Conservation (phyloP, 1,140 invertebrate species). For the Neoseiulus cucumeris region DNA sequence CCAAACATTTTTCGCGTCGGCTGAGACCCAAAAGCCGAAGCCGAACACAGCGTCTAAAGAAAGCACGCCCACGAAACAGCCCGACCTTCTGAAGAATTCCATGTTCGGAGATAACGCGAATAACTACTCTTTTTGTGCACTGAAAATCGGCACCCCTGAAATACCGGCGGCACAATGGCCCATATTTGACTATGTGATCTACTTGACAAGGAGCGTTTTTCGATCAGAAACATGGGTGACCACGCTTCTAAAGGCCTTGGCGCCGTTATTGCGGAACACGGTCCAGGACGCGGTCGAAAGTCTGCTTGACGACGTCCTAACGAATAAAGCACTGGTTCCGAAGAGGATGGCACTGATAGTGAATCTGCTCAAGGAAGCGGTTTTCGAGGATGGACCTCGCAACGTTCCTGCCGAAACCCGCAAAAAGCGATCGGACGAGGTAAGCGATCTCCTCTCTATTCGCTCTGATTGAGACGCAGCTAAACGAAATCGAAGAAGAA, state of each 20-base stretch:
- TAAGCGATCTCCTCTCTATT: no score
- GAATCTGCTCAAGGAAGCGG: conserved; percentile 30
- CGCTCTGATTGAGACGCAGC: no score
- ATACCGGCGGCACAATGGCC: neutral
- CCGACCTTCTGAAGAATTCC: conserved; percentile 5
- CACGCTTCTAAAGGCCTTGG: neutral
- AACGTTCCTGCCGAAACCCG: neutral
- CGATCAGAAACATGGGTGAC: neutral
- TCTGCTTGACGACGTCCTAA: conserved; percentile 3
- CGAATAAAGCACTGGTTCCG: conserved; percentile 28
- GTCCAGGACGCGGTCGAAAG: neutral
- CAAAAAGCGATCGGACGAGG: conserved; percentile 6
- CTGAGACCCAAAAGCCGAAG: conserved; percentile 28
- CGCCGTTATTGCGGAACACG: neutral
- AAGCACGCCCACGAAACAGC: conserved; percentile 1
- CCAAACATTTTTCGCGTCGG: conserved; percentile 45
- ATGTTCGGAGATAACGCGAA: conserved; percentile 18
- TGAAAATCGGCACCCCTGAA: neutral
- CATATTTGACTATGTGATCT: neutral
- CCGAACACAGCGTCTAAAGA: conserved; percentile 16
- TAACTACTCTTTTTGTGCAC: conserved; percentile 5
- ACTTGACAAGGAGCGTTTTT: neutral
- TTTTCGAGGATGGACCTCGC: conserved; percentile 22
- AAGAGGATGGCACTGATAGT: conserved; percentile 34
- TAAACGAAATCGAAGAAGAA: no score